Percentiles rank a stretch among this genome's conserved stretches.
phyloP scores from a whole-genome alignment of 1,140 invertebrate genomes.

The Conus ventricosus region DNA sequence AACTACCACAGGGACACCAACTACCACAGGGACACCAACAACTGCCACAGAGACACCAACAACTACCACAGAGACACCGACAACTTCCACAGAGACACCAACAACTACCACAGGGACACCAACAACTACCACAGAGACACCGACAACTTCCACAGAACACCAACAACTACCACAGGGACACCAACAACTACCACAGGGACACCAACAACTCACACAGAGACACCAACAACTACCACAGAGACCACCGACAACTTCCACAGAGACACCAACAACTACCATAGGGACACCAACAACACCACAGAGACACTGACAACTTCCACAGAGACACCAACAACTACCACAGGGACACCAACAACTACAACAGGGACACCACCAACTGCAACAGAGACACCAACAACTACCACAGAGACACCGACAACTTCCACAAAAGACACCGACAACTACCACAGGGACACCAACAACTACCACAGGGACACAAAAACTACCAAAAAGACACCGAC shows the following conservation, averaged over 20 bases:
- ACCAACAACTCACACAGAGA: neutral
- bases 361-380: too few relatives aligned
- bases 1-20: neutral
- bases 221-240: neutral
- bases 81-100: neutral
- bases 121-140: conserved; percentile 1
- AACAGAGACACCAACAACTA: neutral
- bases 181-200: neutral
- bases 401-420: too few relatives aligned
- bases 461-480: too few relatives aligned
- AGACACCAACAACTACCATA: conserved; percentile 13
- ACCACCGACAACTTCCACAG: neutral
- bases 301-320: neutral
- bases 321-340: neutral
- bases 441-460: neutral
- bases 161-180: neutral
- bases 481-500: too few relatives aligned
- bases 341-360: too few relatives aligned
- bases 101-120: neutral
- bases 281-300: neutral
- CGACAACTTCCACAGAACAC: neutral
- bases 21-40: neutral
- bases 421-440: neutral
- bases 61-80: neutral
- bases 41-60: neutral